phyloP scores from a whole-genome alignment of 2,888 invertebrate species.

The Drosophila kambysellisi region DNA sequence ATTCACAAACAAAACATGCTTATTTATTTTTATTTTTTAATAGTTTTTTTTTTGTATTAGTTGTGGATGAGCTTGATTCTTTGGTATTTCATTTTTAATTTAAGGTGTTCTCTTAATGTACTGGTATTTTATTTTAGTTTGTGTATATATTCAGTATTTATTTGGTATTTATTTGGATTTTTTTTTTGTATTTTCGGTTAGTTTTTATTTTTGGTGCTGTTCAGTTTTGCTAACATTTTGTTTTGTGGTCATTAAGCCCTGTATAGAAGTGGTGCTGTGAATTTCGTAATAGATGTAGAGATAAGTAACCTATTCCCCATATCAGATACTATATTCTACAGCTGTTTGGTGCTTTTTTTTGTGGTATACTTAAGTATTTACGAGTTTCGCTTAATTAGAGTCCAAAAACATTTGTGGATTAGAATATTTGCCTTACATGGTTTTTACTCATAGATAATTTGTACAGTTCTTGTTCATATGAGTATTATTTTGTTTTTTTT shows the following conservation, averaged over 20 bases:
- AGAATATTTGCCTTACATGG: slow-evolving; percentile 76
- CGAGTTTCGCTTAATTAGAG: slow-evolving; percentile 47
- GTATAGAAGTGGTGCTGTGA: slow-evolving; percentile 58
- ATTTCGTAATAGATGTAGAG: slow-evolving; percentile 11
- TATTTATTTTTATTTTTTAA: not conserved
- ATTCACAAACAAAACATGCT: slow-evolving; percentile 28
- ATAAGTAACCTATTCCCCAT: slow-evolving; percentile 13
- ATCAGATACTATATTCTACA: slow-evolving; percentile 22
- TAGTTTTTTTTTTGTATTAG: not conserved
- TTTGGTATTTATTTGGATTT: too few species aligned
- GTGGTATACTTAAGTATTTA: slow-evolving; percentile 52
- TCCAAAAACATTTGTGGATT: slow-evolving; percentile 56
- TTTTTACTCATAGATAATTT: slow-evolving; percentile 56
- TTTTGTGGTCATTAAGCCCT: slow-evolving; percentile 69
- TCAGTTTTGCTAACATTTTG: slow-evolving; percentile 55
- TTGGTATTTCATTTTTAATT: slow-evolving; percentile 16
- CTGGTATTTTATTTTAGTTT: not conserved
- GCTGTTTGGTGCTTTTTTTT: slow-evolving; percentile 42
- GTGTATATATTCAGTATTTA: too few species aligned
- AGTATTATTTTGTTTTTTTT: slow-evolving; percentile 1
- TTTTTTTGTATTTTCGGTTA: not conserved
- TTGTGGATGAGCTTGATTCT: slow-evolving; percentile 14
- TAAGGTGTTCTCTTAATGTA: slow-evolving; percentile 11
- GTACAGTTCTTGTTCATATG: slow-evolving; percentile 63
- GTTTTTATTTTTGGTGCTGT: slow-evolving; percentile 59